Percentiles rank a stretch among this genome's conserved stretches.
phyloP scores from a whole-genome alignment of 35 echinoderm and acorn worm species.

The Strongylocentrotus purpuratus region DNA sequence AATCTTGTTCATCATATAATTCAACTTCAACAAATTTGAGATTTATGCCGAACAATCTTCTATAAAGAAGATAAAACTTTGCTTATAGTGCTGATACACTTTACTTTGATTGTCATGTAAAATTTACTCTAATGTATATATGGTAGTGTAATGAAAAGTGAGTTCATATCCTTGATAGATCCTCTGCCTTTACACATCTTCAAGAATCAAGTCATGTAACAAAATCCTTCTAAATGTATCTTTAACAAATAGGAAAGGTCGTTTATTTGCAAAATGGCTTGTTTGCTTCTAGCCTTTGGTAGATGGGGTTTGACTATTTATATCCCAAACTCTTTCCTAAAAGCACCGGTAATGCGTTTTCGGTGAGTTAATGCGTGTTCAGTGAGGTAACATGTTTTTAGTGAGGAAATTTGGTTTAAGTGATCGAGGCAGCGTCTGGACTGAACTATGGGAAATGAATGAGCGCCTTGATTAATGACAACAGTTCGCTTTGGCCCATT shows the following conservation, averaged over 20 bases:
- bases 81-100: too few species aligned
- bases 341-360: neutral
- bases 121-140: too few species aligned
- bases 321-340: neutral
- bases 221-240: neutral
- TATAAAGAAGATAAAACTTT: too few species aligned
- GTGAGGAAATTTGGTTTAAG: neutral
- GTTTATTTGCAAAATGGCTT: neutral
- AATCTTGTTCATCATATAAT: too few species aligned
- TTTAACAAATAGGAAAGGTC: neutral
- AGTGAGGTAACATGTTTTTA: neutral
- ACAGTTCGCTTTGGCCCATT: neutral
- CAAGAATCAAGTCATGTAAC: neutral
- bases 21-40: too few species aligned
- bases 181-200: too few species aligned
- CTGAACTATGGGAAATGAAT: neutral
- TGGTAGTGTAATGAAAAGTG: too few species aligned
- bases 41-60: too few species aligned
- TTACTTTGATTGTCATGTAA: too few species aligned
- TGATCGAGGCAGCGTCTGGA: neutral
- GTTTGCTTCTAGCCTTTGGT: neutral
- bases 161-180: too few species aligned
- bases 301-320: neutral
- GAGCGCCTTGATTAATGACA: neutral
- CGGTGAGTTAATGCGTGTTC: neutral